phyloP scores from a whole-genome alignment of 2,113 vertebrate species.

The Myotis brandtii region DNA sequence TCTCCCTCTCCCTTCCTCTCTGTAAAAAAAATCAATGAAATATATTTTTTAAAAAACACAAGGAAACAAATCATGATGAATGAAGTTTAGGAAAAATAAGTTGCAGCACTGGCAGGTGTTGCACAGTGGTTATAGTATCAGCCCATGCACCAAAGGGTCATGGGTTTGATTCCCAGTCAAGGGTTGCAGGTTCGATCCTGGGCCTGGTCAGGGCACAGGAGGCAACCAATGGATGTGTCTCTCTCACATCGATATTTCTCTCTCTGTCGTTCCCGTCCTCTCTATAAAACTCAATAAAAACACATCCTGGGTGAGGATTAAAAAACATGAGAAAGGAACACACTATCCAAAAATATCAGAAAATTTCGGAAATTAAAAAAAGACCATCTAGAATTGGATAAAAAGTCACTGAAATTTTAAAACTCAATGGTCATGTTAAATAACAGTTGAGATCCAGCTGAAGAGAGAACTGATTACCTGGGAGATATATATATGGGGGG shows the following conservation, averaged over 20 bases:
- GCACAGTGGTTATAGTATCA: no score
- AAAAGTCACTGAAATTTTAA: constrained; percentile 2
- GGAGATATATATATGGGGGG: background rate
- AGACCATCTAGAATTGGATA: background rate
- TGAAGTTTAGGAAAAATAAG: constrained; percentile 11
- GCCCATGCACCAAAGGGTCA: no score
- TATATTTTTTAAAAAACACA: background rate
- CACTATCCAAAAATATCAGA: background rate
- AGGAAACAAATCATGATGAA: background rate
- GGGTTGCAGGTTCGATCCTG: no score
- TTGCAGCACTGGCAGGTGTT: background rate
- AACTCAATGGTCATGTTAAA: background rate
- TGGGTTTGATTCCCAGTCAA: no score
- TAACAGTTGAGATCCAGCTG: background rate
- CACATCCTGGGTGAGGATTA: no score
- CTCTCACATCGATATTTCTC: no score
- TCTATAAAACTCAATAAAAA: no score
- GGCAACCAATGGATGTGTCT: no score
- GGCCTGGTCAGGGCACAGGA: no score
- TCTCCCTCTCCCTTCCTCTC: no score
- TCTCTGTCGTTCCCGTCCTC: no score
- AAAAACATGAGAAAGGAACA: background rate
- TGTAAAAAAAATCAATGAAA: background rate
- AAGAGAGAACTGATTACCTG: background rate
- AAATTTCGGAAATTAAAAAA: background rate